These are phyloP conservation scores for Helicoverpa assulta DNA, from an alignment of 2,888 invertebrate genomes.

Conservation along the genomic window DNA sequence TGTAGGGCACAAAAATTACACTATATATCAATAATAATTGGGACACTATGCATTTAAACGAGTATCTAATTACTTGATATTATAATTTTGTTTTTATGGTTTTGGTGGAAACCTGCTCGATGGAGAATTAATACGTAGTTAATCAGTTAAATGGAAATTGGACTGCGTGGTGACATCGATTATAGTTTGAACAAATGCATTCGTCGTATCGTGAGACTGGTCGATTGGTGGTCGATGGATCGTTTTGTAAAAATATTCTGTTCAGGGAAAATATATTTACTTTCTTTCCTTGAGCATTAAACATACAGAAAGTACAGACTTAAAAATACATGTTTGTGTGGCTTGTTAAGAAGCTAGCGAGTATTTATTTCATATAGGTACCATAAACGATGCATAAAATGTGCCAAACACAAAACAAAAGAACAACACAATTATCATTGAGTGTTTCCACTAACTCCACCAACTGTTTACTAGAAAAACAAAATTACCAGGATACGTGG, in stretches of 20 bases:
- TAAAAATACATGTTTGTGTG: too few relatives aligned
- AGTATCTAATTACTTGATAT: conserved; percentile 30
- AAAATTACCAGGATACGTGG: conserved; percentile 17
- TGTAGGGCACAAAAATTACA: conserved; percentile 63
- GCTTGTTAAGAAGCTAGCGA: too few relatives aligned
- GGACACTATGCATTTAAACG: conserved; percentile 35
- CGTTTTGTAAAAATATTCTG: neutral
- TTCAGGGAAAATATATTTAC: too few relatives aligned
- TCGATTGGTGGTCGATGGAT: too few relatives aligned
- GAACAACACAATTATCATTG: too few relatives aligned
- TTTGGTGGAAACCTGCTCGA: conserved; percentile 16
- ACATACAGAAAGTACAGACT: too few relatives aligned
- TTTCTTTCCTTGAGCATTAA: too few relatives aligned
- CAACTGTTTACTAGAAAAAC: conserved; percentile 18
- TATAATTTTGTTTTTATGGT: conserved; percentile 13
- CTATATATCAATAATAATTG: conserved; percentile 45
- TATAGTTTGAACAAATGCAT: neutral
- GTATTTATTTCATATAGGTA: too few relatives aligned
- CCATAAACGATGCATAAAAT: too few relatives aligned
- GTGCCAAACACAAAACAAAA: too few relatives aligned
- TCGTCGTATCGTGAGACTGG: neutral
- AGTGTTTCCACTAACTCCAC: neutral
- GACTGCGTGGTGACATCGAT: neutral
- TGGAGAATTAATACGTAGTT: conserved; percentile 3
- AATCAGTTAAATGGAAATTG: conserved; percentile 16